Base-by-base conservation (phyloP, 53 echinoderm and acorn worm genomes). In the Zoroaster sp. region DNA sequence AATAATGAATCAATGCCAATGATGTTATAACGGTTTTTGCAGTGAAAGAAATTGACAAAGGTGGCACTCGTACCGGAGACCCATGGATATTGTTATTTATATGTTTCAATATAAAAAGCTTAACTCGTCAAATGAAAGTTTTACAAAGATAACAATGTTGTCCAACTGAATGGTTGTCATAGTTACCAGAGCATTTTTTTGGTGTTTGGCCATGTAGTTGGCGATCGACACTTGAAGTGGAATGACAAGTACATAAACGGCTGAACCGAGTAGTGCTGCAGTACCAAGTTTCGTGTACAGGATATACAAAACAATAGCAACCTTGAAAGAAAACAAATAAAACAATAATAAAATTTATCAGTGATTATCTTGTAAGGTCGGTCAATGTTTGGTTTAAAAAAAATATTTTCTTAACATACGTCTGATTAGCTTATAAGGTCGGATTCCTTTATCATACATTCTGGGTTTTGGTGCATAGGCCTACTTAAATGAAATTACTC, bases 151-250 rank as follows among this genome's bases (percentile, higher is more conserved):
- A 35, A 9, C 34, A 11, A 20, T 35, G 14, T 21, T 83, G n/a
- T 18, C 3, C 23, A 37, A 46, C 11, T 49, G 3, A 74, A 36
- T 11, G 5, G 34, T 10, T 20, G 6, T 40, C 9, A 46, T 36
- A 53, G 25, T 91, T 91, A 91, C 91, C 91, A 91, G 66, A 5
- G 87, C 87, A 6, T 30, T 71, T 8, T 77, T 77, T 36, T 91
- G 87, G 55, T 87, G 44, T 59, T 70, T 87, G 9, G 91, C 78
- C 38, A 87, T 91, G 47, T 59, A 77, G 45, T 43, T 72, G 8
- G 87, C 91, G 12, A 87, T 45, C 17, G 13, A 34, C 23, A 91
- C 40, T 38, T 87, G 87, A 1, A 55, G 3, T 6, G 87, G 87
- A 41, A 75, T 75, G 0, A 87, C 75, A 30, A 87, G 13, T 4